phyloP scores from a whole-genome alignment of 1,140 invertebrate genomes.

The Zaprionus ornatus region DNA sequence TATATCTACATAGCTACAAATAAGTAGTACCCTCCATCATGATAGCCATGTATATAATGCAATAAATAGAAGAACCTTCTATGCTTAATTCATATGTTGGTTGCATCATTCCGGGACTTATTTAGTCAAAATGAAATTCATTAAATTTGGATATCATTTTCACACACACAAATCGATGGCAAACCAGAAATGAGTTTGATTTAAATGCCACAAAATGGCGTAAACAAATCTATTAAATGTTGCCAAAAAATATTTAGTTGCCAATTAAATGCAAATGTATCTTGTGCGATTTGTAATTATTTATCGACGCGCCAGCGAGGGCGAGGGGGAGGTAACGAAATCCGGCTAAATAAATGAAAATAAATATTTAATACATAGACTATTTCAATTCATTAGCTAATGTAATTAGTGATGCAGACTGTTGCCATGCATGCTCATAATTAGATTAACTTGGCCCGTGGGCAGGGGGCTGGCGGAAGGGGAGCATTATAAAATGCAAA shows the following conservation, averaged over 20 bases:
- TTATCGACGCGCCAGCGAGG: constrained; percentile 33
- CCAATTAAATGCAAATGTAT: constrained; percentile 45
- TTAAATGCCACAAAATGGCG: constrained; percentile 61
- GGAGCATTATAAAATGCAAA: constrained; percentile 30
- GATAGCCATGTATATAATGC: not conserved
- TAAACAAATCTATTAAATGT: constrained; percentile 47
- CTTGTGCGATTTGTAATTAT: constrained; percentile 58
- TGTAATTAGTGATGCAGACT: constrained; percentile 61
- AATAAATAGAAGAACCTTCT: not conserved
- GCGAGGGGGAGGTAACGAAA: constrained; percentile 6
- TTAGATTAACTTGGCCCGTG: constrained; percentile 61
- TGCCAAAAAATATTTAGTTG: constrained; percentile 47
- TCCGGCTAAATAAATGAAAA: constrained; percentile 54
- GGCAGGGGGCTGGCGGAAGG: constrained; percentile 2
- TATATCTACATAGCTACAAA: too few species aligned
- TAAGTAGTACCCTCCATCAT: too few species aligned
- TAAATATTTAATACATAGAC: constrained; percentile 73
- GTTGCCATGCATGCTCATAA: constrained; percentile 43
- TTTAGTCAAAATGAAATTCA: constrained; percentile 26
- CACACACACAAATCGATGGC: constrained; percentile 36
- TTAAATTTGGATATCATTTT: constrained; percentile 42
- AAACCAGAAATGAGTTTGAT: constrained; percentile 62
- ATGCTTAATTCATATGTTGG: too few species aligned
- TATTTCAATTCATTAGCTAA: constrained; percentile 76
- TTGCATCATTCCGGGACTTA: constrained; percentile 1